phyloP scores from a whole-genome alignment of 2,888 invertebrate species.

The Athetis lepigone region DNA sequence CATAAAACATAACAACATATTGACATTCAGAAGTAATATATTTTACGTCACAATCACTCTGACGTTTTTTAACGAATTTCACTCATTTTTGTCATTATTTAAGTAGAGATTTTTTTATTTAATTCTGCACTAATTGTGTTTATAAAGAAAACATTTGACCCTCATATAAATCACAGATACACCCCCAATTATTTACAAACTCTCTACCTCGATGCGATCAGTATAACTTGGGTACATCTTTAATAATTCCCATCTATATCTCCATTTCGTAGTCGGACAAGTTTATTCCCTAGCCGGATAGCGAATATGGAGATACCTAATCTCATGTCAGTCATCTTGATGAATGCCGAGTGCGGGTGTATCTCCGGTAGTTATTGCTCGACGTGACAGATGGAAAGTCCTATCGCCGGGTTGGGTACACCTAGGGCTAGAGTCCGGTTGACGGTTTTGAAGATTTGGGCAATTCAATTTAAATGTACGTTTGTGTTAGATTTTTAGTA shows the following conservation, averaged over 20 bases:
- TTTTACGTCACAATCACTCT: too few relatives aligned
- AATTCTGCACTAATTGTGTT: too few relatives aligned
- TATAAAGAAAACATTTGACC: too few relatives aligned
- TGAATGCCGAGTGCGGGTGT: slow-evolving; percentile 52
- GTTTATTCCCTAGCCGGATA: slow-evolving; percentile 50
- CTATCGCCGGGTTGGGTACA: slow-evolving; percentile 35
- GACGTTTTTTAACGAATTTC: too few relatives aligned
- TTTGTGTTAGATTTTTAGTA: not conserved
- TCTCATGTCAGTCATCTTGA: slow-evolving; percentile 57
- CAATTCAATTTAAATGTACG: not conserved
- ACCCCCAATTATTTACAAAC: too few relatives aligned
- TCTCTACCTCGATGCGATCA: not conserved
- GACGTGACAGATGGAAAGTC: slow-evolving; percentile 53
- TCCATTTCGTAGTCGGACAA: slow-evolving; percentile 39
- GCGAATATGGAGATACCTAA: slow-evolving; percentile 55
- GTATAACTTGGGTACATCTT: not conserved
- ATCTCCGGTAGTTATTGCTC: slow-evolving; percentile 55
- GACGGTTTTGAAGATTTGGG: slow-evolving; percentile 3
- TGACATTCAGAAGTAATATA: too few relatives aligned
- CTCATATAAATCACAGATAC: too few relatives aligned
- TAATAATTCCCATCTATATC: slow-evolving; percentile 26
- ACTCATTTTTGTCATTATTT: too few relatives aligned
- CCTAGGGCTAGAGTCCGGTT: slow-evolving; percentile 23
- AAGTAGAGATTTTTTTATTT: too few relatives aligned
- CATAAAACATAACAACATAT: too few relatives aligned